Evolutionary conservation across 2,113 vertebrate genomes (phyloP).

Genomic region (Siniperca knerii): DNA sequence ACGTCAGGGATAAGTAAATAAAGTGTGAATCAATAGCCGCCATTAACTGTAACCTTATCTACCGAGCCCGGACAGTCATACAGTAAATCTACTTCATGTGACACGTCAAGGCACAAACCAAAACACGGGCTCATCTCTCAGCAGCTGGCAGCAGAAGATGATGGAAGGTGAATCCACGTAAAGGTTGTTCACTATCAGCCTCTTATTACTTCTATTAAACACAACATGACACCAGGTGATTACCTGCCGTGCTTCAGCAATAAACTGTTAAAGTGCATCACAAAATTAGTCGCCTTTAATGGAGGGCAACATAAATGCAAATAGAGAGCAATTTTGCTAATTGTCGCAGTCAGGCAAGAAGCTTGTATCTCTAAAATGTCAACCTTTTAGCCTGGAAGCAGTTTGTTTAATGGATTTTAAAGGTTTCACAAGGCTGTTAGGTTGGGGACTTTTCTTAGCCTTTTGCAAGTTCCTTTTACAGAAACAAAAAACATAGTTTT

Average conservation of each 20-base stretch:
- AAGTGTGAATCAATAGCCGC: slow-evolving; percentile 52
- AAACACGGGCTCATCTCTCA: slow-evolving; percentile 49
- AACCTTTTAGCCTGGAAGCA: slow-evolving; percentile 34
- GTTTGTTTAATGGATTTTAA: slow-evolving; percentile 52
- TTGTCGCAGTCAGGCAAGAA: slow-evolving; percentile 41
- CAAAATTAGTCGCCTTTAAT: slow-evolving; percentile 45
- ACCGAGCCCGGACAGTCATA: slow-evolving; percentile 33
- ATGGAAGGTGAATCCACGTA: slow-evolving; percentile 19
- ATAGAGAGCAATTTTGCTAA: slow-evolving; percentile 60
- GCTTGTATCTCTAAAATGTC: slow-evolving; percentile 36
- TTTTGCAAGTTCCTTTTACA: not conserved
- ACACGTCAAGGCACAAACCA: slow-evolving; percentile 32
- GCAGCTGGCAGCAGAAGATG: slow-evolving; percentile 20
- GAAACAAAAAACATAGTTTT: not conserved
- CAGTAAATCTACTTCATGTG: slow-evolving; percentile 57
- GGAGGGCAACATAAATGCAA: slow-evolving; percentile 45
- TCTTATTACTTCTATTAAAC: slow-evolving; percentile 44
- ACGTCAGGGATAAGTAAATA: slow-evolving; percentile 52
- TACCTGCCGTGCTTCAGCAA: slow-evolving; percentile 24
- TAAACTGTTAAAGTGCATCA: slow-evolving; percentile 40
- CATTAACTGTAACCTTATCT: slow-evolving; percentile 62
- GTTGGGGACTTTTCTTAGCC: slow-evolving; percentile 2
- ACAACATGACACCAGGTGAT: slow-evolving; percentile 55
- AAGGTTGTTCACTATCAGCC: slow-evolving; percentile 38
- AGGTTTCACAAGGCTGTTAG: slow-evolving; percentile 19